phyloP scores from a whole-genome alignment of 2,113 vertebrate genomes.

The Pseudorasbora parva region DNA sequence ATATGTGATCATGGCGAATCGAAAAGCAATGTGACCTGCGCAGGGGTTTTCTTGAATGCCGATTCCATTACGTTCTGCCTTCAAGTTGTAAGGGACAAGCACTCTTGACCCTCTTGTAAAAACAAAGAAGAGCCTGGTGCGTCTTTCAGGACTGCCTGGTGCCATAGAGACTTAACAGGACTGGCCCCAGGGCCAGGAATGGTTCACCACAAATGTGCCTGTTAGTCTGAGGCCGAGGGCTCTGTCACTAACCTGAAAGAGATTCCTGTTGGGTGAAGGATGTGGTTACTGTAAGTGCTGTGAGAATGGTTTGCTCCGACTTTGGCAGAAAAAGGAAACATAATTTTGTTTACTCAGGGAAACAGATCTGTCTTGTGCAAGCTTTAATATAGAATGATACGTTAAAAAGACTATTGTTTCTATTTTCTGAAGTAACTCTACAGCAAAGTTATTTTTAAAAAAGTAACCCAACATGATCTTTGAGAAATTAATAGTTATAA shows the following conservation, averaged over 20 bases:
- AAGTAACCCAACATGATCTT: not conserved
- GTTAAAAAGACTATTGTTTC: slow-evolving; percentile 30
- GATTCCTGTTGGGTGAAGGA: slow-evolving; percentile 42
- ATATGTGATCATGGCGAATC: not conserved
- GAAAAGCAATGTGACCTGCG: not conserved
- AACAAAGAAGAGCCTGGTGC: slow-evolving; percentile 46
- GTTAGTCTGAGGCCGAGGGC: slow-evolving; percentile 36
- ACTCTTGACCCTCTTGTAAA: not conserved
- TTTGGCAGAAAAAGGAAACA: not conserved
- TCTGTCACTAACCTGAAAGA: slow-evolving; percentile 46
- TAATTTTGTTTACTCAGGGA: slow-evolving; percentile 11
- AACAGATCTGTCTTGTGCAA: not conserved
- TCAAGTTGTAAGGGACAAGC: slow-evolving; percentile 14
- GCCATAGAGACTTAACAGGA: slow-evolving; percentile 42
- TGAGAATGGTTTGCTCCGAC: slow-evolving; percentile 25
- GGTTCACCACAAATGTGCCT: slow-evolving; percentile 55
- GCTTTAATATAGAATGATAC: slow-evolving; percentile 18
- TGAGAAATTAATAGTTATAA: not conserved
- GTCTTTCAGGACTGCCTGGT: slow-evolving; percentile 46
- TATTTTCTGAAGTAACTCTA: slow-evolving; percentile 2
- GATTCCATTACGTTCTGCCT: not conserved
- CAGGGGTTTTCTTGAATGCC: not conserved
- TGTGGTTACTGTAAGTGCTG: slow-evolving; percentile 34
- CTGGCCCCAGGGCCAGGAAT: slow-evolving; percentile 26
- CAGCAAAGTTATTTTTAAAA: not conserved